These are phyloP conservation scores for Pentamera pediparva DNA, from an alignment of 53 echinoderm and acorn worm genomes.

Conservation along the genomic window DNA sequence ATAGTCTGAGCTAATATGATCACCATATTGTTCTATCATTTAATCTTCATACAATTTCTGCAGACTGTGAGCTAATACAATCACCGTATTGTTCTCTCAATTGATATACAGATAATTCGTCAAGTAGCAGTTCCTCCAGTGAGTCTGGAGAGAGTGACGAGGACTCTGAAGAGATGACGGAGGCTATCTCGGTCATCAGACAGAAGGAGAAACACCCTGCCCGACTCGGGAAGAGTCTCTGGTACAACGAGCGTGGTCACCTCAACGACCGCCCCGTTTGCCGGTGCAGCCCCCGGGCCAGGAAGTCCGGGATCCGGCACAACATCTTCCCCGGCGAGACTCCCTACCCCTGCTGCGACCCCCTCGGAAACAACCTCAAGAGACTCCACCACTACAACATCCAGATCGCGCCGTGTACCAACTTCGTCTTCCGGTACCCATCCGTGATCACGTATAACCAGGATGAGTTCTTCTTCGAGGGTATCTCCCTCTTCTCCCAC, in stretches of 20 bases:
- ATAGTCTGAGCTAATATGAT: too few relatives aligned
- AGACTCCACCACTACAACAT: conserved; percentile 79
- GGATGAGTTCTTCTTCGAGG: conserved; percentile 94
- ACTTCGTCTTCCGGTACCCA: conserved; percentile 77
- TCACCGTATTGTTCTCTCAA: neutral
- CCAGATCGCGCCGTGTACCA: conserved; percentile 71
- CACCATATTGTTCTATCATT: too few relatives aligned
- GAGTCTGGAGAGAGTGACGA: conserved; percentile 35
- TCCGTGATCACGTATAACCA: conserved; percentile 93
- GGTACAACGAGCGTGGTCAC: conserved; percentile 96
- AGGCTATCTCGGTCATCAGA: conserved; percentile 44
- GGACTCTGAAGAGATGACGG: conserved; percentile 33
- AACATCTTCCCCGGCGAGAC: conserved; percentile 91
- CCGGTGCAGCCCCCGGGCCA: conserved; percentile 70
- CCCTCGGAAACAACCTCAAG: conserved; percentile 72
- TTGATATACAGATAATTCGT: neutral
- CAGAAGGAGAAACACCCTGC: conserved; percentile 75
- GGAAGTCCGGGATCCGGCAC: conserved; percentile 78
- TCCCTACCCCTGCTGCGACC: conserved; percentile 64
- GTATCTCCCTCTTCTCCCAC: conserved; percentile 81
- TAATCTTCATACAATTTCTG: too few relatives aligned
- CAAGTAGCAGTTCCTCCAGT: neutral
- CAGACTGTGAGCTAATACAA: neutral
- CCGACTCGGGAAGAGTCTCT: conserved; percentile 71
- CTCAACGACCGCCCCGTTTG: conserved; percentile 92